These are phyloP conservation scores for Molothrus ater DNA, from an alignment of 2,797 vertebrate genomes.

Conservation along the genomic window DNA sequence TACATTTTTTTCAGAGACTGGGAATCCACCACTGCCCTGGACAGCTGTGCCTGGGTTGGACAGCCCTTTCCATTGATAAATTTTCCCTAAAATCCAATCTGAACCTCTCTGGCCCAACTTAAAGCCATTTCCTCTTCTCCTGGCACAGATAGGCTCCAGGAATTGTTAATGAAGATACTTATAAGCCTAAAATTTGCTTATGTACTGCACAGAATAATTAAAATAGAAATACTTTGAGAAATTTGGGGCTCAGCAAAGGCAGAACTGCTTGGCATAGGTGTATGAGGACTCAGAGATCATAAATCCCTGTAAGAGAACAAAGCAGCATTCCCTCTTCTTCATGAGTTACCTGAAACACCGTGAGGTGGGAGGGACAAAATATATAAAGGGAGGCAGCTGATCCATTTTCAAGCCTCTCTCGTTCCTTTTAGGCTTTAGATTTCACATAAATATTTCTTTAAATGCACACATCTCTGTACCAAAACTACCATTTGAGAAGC, in stretches of 20 bases:
- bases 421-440: not conserved
- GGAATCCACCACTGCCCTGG: not conserved
- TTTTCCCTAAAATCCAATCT: not conserved
- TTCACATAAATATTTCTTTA: slow-evolving; percentile 57
- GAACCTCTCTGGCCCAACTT: not conserved
- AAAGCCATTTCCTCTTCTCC: not conserved
- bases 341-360: not conserved
- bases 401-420: not conserved
- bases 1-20: not conserved
- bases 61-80: not conserved
- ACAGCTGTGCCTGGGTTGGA: not conserved
- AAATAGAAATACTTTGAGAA: not conserved
- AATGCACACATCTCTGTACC: slow-evolving; percentile 21
- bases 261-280: not conserved
- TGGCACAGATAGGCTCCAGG: not conserved
- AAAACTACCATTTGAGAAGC: slow-evolving; percentile 59
- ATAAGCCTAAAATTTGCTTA: not conserved
- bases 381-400: not conserved
- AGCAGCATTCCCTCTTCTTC: not conserved
- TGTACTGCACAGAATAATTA: accelerated
- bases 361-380: not conserved
- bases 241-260: not conserved
- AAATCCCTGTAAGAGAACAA: not conserved
- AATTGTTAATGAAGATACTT: not conserved
- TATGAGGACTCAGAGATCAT: not conserved